Base-by-base conservation (phyloP, 2,888 invertebrate genomes). In the Prenolepis imparis region DNA sequence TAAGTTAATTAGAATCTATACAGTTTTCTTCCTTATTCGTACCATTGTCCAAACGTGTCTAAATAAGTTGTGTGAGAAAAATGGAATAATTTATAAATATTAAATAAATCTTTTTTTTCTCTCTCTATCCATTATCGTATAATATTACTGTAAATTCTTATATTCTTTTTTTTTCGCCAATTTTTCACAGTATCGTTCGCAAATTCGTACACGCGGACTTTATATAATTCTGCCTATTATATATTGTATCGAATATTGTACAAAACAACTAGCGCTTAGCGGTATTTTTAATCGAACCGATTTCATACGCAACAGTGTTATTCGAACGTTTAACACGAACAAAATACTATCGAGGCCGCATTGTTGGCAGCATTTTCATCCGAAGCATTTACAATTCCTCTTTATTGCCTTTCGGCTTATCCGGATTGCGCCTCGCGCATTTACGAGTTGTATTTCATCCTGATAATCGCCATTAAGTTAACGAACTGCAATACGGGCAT, bases 381-480 rank as follows among this genome's bases (percentile, higher is more conserved):
- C 90, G 88, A 86, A 84, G 85, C 90, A 90, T 90, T 90, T 90
- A 87, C 87, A 90, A 90, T 90, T 90, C 90, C 90, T 90, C 90
- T 90, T 90, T 90, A 90, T 90, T 90, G 89, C 87, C 90, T 87
- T 87, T 90, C 90, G 90, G 90, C 90, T 90, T 90, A 90, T 90
- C 90, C 90, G 90, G 90, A 90, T 90, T 90, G 89, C 83, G 87
- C 85, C 82, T 80, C 75, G 87, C 75, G 87, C 88, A 86, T 87
- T 87, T 88, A 86, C 90, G 90, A 90, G 90, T 88, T 86, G 89
- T 84, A 87, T 90, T 90, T 88, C 87, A 90, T 90, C 85, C 91
- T 87, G 86, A 89, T 90, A 89, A 91, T 91, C 89, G 86, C 90
- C 89, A 89, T 90, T 90, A 90, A 90, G 89, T 90, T 90, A 90